phyloP scores from a whole-genome alignment of 2,888 invertebrate species.

The Marasmarcha lunaedactyla region DNA sequence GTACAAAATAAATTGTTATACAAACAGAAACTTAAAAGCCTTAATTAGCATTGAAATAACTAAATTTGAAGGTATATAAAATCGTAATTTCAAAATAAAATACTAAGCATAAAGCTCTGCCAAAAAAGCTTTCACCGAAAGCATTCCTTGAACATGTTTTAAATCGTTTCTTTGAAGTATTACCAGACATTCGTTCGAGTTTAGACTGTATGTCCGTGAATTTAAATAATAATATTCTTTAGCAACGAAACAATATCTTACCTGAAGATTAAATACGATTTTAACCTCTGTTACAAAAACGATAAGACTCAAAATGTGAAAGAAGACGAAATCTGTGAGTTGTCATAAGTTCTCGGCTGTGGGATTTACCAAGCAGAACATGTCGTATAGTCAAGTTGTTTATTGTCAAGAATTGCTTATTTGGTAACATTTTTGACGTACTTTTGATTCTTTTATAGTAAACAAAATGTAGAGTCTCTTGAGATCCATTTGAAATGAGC shows the following conservation, averaged over 20 bases:
- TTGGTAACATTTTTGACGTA: constrained; percentile 23
- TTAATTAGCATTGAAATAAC: too few species aligned
- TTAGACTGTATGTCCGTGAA: constrained; percentile 4
- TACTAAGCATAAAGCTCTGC: constrained; percentile 44
- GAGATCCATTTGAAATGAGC: background rate
- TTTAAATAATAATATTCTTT: too few species aligned
- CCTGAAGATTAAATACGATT: too few species aligned
- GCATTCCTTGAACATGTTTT: constrained; percentile 49
- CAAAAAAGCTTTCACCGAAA: constrained; percentile 59
- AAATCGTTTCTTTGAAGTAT: constrained; percentile 46
- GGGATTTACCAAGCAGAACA: background rate
- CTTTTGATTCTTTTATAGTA: constrained; percentile 22
- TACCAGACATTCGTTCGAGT: background rate
- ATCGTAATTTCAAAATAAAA: constrained; percentile 58
- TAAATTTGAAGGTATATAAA: too few species aligned
- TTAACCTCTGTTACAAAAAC: too few species aligned
- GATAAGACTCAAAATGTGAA: too few species aligned
- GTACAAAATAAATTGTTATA: too few species aligned
- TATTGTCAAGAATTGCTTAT: constrained; percentile 40
- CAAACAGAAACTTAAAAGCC: too few species aligned
- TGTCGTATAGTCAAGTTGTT: constrained; percentile 31
- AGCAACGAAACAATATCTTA: too few species aligned
- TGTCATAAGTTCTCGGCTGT: too few species aligned
- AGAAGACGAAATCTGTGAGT: too few species aligned
- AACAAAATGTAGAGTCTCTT: background rate